Conservation (phyloP, 2,797 vertebrate genomes). For the Sus cebifrons region DNA sequence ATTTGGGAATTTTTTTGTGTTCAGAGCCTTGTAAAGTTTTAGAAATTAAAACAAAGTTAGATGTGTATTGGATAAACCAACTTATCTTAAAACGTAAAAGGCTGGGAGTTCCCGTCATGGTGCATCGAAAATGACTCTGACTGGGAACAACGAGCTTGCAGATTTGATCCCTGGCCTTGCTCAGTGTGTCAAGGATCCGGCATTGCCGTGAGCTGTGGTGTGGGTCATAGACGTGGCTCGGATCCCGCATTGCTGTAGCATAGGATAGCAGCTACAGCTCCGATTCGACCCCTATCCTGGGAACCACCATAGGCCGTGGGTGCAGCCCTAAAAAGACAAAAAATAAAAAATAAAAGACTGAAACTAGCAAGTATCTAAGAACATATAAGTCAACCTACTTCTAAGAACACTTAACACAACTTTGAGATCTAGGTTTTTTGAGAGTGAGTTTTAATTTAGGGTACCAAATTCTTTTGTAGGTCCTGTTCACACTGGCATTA, state of each 20-base stretch:
- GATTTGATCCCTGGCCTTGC: too few species aligned
- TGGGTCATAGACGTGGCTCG: too few species aligned
- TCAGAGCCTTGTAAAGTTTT: conserved; percentile 31
- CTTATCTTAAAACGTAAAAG: neutral
- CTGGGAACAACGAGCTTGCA: too few species aligned
- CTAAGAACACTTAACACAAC: neutral
- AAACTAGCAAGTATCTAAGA: neutral
- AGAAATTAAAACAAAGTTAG: conserved; percentile 47
- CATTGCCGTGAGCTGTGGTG: too few species aligned
- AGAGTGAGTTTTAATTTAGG: neutral
- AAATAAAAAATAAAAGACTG: neutral
- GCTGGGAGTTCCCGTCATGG: neutral
- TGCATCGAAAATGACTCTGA: too few species aligned
- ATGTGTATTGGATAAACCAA: neutral
- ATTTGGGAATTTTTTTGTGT: neutral
- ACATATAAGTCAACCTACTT: neutral
- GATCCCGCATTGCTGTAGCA: too few species aligned
- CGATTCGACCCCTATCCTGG: too few species aligned
- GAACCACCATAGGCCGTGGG: too few species aligned
- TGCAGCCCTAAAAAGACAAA: too few species aligned
- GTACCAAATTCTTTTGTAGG: neutral
- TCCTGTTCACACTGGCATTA: neutral
- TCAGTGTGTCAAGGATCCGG: too few species aligned
- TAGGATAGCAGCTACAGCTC: too few species aligned
- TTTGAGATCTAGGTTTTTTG: neutral